These are phyloP conservation scores for Chaetoderma sp. DNA, from an alignment of 2,888 invertebrate genomes.

Conservation along the genomic window DNA sequence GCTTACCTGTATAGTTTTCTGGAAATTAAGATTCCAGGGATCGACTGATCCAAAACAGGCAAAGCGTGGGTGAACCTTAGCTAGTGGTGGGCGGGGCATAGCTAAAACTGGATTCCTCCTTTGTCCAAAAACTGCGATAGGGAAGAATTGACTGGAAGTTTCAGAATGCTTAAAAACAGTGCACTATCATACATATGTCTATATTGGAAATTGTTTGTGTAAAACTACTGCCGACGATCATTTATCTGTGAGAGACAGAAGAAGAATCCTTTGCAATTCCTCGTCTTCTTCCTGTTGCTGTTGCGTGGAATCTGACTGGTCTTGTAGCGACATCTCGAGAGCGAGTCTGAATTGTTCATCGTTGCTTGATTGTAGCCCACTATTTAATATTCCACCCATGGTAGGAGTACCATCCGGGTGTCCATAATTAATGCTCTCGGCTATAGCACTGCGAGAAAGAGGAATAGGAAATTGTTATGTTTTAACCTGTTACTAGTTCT, in stretches of 20 bases:
- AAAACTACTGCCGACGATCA: no score
- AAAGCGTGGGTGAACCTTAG: no score
- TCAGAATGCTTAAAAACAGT: no score
- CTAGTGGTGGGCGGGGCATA: no score
- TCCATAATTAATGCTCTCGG: slow-evolving; percentile 64
- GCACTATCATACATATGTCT: no score
- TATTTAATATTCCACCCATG: background rate
- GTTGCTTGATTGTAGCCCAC: slow-evolving; percentile 37
- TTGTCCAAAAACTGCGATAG: no score
- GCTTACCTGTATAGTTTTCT: no score
- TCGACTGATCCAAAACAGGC: no score
- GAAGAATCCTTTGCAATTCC: slow-evolving; percentile 64
- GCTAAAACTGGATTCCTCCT: no score
- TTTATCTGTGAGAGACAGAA: slow-evolving; percentile 68
- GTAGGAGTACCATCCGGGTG: slow-evolving; percentile 31
- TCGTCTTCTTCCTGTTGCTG: slow-evolving; percentile 63
- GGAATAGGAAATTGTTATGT: background rate
- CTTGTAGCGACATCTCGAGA: slow-evolving; percentile 62
- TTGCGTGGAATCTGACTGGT: slow-evolving; percentile 50
- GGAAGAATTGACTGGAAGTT: no score
- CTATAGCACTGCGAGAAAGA: slow-evolving; percentile 66
- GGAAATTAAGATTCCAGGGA: no score
- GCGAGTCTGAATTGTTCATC: slow-evolving; percentile 64
- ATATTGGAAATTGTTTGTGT: no score
- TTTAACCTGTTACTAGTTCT: background rate